A percentile compares a stretch with the other conserved stretches of the same genome.
These are phyloP conservation scores for Cossypha dichroa DNA, from an alignment of 2,797 vertebrate genomes.

Conservation along the genomic window DNA sequence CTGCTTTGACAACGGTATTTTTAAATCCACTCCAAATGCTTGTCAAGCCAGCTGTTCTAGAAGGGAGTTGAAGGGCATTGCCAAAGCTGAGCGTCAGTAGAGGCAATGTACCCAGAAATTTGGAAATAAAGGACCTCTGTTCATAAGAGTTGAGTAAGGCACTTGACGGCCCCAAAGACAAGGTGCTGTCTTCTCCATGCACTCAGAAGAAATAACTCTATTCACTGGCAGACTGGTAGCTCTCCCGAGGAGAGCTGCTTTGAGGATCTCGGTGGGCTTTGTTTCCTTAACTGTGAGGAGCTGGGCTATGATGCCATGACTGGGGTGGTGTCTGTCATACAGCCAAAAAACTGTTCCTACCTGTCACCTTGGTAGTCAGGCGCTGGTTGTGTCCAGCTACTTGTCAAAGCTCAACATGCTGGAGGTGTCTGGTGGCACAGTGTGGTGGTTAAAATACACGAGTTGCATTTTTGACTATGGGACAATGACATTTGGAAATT, in stretches of 20 bases:
- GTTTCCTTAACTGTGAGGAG: background rate
- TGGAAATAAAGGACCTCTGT: background rate
- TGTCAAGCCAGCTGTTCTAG: background rate
- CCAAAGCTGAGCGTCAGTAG: accelerated
- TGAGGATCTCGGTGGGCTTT: background rate
- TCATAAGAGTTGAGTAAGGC: background rate
- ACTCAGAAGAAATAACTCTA: background rate
- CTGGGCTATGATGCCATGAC: accelerated
- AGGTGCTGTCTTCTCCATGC: background rate
- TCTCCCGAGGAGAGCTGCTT: background rate
- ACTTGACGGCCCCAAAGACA: background rate
- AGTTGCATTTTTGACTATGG: background rate
- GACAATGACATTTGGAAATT: background rate
- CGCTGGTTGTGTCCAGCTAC: background rate
- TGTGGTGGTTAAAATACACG: accelerated
- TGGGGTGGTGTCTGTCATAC: accelerated
- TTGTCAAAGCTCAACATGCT: background rate
- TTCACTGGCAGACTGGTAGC: background rate
- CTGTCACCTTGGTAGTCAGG: background rate
- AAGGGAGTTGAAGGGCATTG: background rate
- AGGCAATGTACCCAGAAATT: background rate
- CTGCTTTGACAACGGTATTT: background rate
- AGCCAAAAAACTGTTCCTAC: background rate
- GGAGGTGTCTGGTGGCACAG: background rate
- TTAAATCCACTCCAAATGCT: background rate